A percentile compares a stretch with the other conserved stretches of the same genome.
Evolutionary conservation across 2,888 invertebrate species (phyloP).

Genomic region (Drosophila prolongata): DNA sequence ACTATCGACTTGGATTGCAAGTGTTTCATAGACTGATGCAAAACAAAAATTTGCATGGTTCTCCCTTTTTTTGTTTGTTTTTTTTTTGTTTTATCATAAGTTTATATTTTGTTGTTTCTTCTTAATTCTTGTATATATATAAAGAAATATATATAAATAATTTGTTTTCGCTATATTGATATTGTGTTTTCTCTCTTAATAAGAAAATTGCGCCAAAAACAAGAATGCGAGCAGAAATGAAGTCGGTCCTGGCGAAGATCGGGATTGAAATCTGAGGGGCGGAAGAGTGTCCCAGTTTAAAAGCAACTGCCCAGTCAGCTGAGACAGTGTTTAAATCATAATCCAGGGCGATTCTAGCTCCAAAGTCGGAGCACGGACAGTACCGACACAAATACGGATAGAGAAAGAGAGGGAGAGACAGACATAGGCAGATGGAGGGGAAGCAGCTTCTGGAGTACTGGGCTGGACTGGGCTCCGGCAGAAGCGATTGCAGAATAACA

Average conservation of each 20-base stretch:
- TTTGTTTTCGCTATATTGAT: constrained; percentile 70
- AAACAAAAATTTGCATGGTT: constrained; percentile 35
- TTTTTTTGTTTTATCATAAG: constrained; percentile 18
- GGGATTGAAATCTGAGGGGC: constrained; percentile 18
- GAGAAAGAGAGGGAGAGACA: not conserved
- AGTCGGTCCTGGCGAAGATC: not conserved
- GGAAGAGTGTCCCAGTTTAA: constrained; percentile 8
- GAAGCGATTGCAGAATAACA: constrained; percentile 17
- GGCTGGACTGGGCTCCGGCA: constrained; percentile 8
- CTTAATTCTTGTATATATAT: constrained; percentile 44
- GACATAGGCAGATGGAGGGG: constrained; percentile 9
- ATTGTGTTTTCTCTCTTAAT: constrained; percentile 55
- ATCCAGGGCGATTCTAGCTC: not conserved
- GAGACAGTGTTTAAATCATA: constrained; percentile 7
- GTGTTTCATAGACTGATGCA: constrained; percentile 19
- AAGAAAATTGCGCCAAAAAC: constrained; percentile 62
- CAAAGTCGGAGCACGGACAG: constrained; percentile 1
- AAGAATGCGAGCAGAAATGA: constrained; percentile 6
- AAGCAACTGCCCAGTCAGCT: constrained; percentile 4
- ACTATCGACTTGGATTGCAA: constrained; percentile 17
- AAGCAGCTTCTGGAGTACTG: constrained; percentile 2
- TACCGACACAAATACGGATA: constrained; percentile 1
- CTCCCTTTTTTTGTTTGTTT: constrained; percentile 14
- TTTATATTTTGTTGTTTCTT: constrained; percentile 30
- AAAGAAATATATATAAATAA: constrained; percentile 65